Evolutionary conservation across 2,797 vertebrate genomes (phyloP).

Genomic region (Propithecus perrieri): DNA sequence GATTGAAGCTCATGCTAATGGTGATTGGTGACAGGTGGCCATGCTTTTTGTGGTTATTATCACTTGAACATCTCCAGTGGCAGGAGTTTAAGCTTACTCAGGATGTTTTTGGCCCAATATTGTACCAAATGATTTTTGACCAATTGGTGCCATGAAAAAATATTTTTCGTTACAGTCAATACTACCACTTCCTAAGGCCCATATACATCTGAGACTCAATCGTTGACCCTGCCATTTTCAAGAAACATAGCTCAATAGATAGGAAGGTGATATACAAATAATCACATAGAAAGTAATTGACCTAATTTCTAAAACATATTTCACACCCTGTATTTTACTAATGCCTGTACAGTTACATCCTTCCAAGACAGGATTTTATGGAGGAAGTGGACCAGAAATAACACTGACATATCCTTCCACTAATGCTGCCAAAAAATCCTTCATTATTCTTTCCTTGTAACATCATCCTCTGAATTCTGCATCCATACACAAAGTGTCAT

Average conservation of each 20-base stretch:
- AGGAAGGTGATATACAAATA: background rate
- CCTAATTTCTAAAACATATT: background rate
- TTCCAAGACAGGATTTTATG: background rate
- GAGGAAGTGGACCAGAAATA: background rate
- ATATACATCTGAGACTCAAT: background rate
- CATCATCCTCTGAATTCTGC: background rate
- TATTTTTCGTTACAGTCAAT: background rate
- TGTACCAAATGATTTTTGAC: background rate
- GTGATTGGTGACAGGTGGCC: background rate
- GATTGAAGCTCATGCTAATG: background rate
- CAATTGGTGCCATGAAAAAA: background rate
- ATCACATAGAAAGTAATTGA: background rate
- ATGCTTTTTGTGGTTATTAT: background rate
- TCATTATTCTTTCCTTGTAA: background rate
- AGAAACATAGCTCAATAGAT: background rate
- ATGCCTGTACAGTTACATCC: background rate
- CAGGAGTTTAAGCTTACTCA: background rate
- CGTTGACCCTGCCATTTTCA: background rate
- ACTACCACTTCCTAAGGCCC: background rate
- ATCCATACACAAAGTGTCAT: background rate
- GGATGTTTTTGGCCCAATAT: background rate
- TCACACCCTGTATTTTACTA: background rate
- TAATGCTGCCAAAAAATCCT: background rate
- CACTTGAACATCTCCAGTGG: background rate
- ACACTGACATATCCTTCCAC: background rate